Evolutionary conservation across 1,140 invertebrate genomes (phyloP), one percentile per base, ranked within the genome.

Genomic region (Zaprionus lachaisei): DNA sequence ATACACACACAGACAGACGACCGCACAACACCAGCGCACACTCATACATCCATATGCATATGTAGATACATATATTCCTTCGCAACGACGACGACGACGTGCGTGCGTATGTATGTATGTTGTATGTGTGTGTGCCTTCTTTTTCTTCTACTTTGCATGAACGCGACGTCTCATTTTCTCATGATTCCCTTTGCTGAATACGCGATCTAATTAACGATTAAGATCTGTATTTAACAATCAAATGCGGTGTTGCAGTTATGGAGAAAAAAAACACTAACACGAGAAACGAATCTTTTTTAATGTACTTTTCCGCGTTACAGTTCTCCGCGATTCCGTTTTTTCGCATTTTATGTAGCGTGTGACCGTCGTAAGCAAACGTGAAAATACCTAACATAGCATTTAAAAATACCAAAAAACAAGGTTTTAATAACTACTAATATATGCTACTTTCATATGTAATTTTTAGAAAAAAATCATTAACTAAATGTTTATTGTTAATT

Each of bases 31-130:
- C 37, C 60, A 72, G 62, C 70, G 49, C 28, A 72, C 69, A 77
- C 62, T 71, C 62, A 77, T 66, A 72, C 69, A 75, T 63, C 37
- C 66, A 69, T 55, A 77, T 56, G 58, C 58, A 70, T 80, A 70
- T 70, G 64, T 72, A 80, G 79, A 81, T 84, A 85, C 81, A 84
- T 84, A 84, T 85, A 84, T 84, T 85, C 71, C 82, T 81, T 72
- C 64, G 70, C 64, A 85, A 63, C 82, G 82, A 74, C 80, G n/a
- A n/a, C 26, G 26, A 28, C 31, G 9, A 17, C 41, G 80, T 72
- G 81, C 67, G 82, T 79, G 69, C 67, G 74, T 81, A 69, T 77
- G 78, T 83, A 77, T 80, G 81, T 80, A 76, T 84, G 83, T 72
- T 47, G 41, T 58, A 51, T 72, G 73, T 73, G 70, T 80, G 67